phyloP scores from a whole-genome alignment of 2,888 invertebrate genomes.

The Harmothoe impar region DNA sequence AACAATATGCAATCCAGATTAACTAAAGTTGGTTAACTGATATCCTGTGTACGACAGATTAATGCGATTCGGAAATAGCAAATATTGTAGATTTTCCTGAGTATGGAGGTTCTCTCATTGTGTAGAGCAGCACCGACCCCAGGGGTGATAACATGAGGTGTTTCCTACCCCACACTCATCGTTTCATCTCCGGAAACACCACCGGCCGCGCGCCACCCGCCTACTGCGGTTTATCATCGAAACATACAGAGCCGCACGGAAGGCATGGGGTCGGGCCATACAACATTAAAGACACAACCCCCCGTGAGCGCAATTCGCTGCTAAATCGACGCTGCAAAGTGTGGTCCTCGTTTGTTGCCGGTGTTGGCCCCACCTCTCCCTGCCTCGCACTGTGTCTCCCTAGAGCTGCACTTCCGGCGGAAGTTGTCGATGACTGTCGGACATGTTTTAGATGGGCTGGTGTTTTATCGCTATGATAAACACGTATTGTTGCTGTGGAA shows the following conservation, averaged over 20 bases:
- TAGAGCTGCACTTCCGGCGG: neutral
- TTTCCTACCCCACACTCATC: neutral
- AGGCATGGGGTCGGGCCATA: neutral
- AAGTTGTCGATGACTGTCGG: constrained; percentile 1
- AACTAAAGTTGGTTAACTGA: too few species aligned
- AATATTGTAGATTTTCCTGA: too few species aligned
- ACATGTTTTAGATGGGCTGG: too few species aligned
- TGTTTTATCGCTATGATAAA: too few species aligned
- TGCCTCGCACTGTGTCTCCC: neutral
- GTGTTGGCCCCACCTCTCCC: neutral
- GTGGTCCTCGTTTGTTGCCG: neutral
- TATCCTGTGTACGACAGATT: too few species aligned
- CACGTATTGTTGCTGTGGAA: too few species aligned
- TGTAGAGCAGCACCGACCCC: too few species aligned
- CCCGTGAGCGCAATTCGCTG: neutral
- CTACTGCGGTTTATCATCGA: neutral
- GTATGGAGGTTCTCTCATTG: too few species aligned
- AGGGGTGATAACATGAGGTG: too few species aligned
- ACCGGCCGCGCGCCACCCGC: neutral
- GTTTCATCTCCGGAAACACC: neutral
- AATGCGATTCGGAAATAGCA: too few species aligned
- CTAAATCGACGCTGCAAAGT: neutral
- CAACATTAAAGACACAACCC: neutral
- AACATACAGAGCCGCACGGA: neutral
- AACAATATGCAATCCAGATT: too few species aligned